Evolutionary conservation across 2,888 invertebrate genomes (phyloP).

Genomic region (Sphinx pinastri): DNA sequence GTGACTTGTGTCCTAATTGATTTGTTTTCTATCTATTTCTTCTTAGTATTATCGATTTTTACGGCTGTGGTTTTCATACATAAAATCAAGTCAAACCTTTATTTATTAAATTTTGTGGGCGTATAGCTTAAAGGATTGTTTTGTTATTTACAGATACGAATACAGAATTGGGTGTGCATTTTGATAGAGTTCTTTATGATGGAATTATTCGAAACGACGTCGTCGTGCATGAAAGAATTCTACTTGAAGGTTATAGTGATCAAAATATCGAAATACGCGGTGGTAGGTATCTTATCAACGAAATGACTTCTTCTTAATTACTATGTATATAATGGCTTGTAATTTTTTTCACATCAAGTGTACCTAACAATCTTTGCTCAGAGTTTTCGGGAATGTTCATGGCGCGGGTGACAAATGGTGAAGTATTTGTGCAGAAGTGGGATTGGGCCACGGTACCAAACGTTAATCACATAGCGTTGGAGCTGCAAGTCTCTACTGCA

Average conservation of each 20-base stretch:
- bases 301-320: not conserved
- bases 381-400: slow-evolving; percentile 54
- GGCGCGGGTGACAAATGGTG: slow-evolving; percentile 43
- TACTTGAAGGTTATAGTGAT: slow-evolving; percentile 51
- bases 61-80: slow-evolving; percentile 55
- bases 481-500: slow-evolving; percentile 55
- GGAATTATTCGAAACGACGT: slow-evolving; percentile 51
- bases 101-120: too few relatives aligned
- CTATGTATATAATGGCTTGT: too few relatives aligned
- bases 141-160: slow-evolving; percentile 39
- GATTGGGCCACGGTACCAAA: slow-evolving; percentile 46
- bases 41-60: not conserved
- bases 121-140: not conserved
- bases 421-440: slow-evolving; percentile 47
- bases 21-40: not conserved
- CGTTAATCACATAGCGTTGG: slow-evolving; percentile 50
- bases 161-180: slow-evolving; percentile 42
- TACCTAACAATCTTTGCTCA: slow-evolving; percentile 34
- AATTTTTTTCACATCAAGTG: too few relatives aligned
- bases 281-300: slow-evolving; percentile 47
- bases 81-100: slow-evolving; percentile 16
- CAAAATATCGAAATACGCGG: slow-evolving; percentile 53
- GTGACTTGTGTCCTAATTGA: not conserved
- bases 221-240: slow-evolving; percentile 62
- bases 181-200: slow-evolving; percentile 60